Evolutionary conservation across 1,140 invertebrate genomes (phyloP), one percentile per base, ranked within the genome.

Genomic region (Microvelia longipes): DNA sequence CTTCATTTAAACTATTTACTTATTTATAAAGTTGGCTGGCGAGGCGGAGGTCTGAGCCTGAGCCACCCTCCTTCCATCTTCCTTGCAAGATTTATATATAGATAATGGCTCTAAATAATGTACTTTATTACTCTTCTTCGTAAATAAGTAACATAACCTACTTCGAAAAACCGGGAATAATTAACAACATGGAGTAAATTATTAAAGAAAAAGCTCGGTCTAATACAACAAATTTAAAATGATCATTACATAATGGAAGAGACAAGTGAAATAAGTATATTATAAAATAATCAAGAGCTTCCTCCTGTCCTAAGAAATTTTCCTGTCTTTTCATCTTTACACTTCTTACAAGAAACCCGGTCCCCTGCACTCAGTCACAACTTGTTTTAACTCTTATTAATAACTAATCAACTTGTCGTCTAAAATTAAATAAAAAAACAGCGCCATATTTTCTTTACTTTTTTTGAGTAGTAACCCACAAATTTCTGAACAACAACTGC

Each of bases 1-100:
- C 68, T 69, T 69, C 68, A 63, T 69, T 69, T 69, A 29, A 69
- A 60, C 68, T 71, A 72, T 69, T 73, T 70, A 73, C 71, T 73
- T 73, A 72, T 73, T 70, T 69, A 72, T 72, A 61, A 68, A 61
- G 27, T 62, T 63, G n/a, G 28, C 63, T n/a, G 26, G 50, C 29
- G 28, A 29, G n/a, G n/a, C n/a, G n/a, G n/a, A n/a, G n/a, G n/a
- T n/a, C n/a, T n/a, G n/a, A n/a, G n/a, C n/a, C n/a, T n/a, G n/a
- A n/a, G n/a, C n/a, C n/a, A n/a, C 14, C 63, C 64, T 26, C 68
- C 60, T 25, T 24, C 35, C 15, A n/a, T n/a, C n/a, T n/a, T 28
- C 68, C 60, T 28, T 69, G 26, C 27, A 69, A 69, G 68, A 69
- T 69, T 69, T 69, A 69, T 69, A 69, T 69, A 69, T 69, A 62